These are phyloP conservation scores for Barnardius zonarius DNA, from an alignment of 2,113 vertebrate species.

Conservation along the genomic window DNA sequence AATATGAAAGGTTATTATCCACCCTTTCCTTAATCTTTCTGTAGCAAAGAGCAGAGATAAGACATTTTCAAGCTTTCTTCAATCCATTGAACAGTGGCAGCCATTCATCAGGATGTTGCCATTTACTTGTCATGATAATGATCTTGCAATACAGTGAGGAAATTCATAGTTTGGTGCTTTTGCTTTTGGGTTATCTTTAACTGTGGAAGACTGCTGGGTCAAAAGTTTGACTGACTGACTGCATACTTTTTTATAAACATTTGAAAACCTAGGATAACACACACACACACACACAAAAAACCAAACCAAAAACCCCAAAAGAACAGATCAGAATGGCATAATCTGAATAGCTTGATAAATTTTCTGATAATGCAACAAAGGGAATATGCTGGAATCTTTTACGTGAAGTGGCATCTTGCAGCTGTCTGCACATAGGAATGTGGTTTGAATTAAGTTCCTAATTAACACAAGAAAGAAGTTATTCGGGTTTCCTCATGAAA, in stretches of 20 bases:
- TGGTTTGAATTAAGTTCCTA: not conserved
- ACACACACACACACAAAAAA: not conserved
- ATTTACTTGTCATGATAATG: slow-evolving; percentile 41
- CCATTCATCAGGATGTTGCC: slow-evolving; percentile 36
- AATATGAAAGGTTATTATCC: slow-evolving; percentile 37
- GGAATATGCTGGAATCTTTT: not conserved
- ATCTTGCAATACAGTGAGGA: slow-evolving; percentile 5
- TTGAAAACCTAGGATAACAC: not conserved
- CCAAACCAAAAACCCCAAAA: not conserved
- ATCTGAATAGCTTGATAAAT: not conserved
- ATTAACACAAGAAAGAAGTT: not conserved
- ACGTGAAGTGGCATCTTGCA: not conserved
- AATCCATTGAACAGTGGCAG: not conserved
- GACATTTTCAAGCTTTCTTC: not conserved
- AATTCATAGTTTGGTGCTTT: not conserved
- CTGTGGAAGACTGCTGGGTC: not conserved
- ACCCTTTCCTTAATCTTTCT: slow-evolving; percentile 43
- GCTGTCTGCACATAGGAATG: not conserved
- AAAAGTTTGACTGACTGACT: slow-evolving; percentile 41
- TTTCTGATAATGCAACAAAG: not conserved
- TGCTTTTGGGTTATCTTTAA: slow-evolving; percentile 47
- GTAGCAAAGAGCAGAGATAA: slow-evolving; percentile 3
- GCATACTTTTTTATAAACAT: not conserved
- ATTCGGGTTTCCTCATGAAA: not conserved
- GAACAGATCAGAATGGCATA: not conserved